Evolutionary conservation across 2,113 vertebrate genomes (phyloP), one percentile per base, ranked within the genome.

Genomic region (Paratilapia polleni): DNA sequence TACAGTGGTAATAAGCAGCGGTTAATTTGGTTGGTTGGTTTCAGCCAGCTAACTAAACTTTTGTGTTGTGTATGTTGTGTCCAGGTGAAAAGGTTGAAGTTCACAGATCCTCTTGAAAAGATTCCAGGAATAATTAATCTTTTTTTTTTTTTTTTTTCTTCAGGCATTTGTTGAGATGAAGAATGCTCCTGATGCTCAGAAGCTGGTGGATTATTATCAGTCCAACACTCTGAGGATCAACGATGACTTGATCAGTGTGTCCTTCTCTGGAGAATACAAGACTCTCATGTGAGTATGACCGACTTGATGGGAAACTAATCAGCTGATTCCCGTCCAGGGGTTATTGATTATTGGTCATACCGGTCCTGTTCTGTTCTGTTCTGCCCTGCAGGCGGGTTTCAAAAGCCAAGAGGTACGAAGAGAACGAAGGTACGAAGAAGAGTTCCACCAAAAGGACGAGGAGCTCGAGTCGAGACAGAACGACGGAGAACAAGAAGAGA

Each of bases 151-250:
- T 49, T 66, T 11, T 13, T 1, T 78, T 12, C 54, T 81, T 36
- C 84, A 96, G 95, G 94, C 83, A 0, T 95, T 91, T 8, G 43
- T 96, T 14, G 95, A 96, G 88, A 95, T 96, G 95, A 85, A 80
- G 17, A 61, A 80, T 0, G 4, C 58, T 8, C 28, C 80, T 0
- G 95, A 95, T 1, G 95, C 96, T 54, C 90, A 92, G 77, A 95
- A 94, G 58, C 41, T 96, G 83, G 94, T 96, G 4, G 77, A 93
- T 41, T 91, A 94, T 86, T 95, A 95, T 78, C 60, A 91, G 0
- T 74, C 88, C 28, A 92, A 79, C 62, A n/a, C 47, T 6, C 87
- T 96, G 59, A 94, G 86, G 88, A 83, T 96, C 86, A 93, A 95
- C 70, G 41, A 22, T 1, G 83, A 87, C 43, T 2, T 28, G 22